Conservation (phyloP, 2,888 invertebrate genomes). For the Tridacna gigas region DNA sequence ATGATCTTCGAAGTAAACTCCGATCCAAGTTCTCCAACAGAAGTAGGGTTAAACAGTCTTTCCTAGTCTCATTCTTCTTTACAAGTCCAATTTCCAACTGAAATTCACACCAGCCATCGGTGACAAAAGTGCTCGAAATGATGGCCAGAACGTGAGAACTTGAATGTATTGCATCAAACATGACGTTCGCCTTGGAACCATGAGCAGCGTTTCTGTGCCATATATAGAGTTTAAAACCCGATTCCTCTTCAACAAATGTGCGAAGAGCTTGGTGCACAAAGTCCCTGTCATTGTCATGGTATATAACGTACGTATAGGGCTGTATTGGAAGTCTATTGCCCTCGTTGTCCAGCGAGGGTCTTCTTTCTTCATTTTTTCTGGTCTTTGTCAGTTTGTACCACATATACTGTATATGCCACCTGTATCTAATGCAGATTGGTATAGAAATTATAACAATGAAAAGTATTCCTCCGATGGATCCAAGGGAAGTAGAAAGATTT, state of each 20-base stretch:
- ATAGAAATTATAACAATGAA: background rate
- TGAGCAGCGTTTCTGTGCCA: conserved; percentile 24
- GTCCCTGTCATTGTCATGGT: conserved; percentile 16
- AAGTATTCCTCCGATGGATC: background rate
- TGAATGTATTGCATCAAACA: conserved; percentile 45
- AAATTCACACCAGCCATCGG: conserved; percentile 61
- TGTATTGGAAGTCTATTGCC: background rate
- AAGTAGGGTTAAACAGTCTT: conserved; percentile 42
- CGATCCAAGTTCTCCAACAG: conserved; percentile 37
- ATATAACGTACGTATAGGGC: conserved; percentile 34
- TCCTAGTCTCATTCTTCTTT: conserved; percentile 26
- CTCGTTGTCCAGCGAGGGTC: background rate
- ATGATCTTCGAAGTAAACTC: conserved; percentile 13
- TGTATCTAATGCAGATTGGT: conserved; percentile 3
- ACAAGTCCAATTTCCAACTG: conserved; percentile 46
- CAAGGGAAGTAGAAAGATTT: background rate
- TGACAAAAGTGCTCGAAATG: conserved; percentile 54
- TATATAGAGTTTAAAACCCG: conserved; percentile 27
- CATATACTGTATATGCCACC: conserved; percentile 36
- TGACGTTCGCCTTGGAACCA: conserved; percentile 38
- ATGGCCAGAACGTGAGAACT: conserved; percentile 48
- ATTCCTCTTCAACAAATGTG: conserved; percentile 13
- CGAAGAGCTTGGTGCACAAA: conserved; percentile 21
- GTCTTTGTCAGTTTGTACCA: conserved; percentile 11
- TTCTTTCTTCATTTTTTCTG: background rate